These are phyloP conservation scores for Scomber colias DNA, from an alignment of 2,113 vertebrate species.

Conservation along the genomic window DNA sequence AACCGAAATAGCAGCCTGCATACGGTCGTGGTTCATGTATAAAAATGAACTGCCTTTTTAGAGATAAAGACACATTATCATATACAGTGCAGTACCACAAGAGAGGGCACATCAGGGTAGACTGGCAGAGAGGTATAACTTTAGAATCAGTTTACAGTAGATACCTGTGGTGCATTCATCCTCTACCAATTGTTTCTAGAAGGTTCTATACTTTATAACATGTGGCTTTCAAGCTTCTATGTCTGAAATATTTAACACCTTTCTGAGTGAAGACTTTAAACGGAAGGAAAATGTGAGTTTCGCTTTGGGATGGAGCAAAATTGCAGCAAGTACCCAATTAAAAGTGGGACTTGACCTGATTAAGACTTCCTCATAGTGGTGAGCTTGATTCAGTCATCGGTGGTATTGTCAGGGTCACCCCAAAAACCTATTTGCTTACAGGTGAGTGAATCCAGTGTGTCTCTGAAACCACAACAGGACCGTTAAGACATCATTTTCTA, in stretches of 20 bases:
- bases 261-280: too few relatives aligned
- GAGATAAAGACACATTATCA: conserved; percentile 26
- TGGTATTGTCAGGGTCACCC: conserved; percentile 17
- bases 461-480: background rate
- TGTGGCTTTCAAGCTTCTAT: too few relatives aligned
- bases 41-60: conserved; percentile 29
- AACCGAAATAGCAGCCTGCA: conserved; percentile 37
- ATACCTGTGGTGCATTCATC: background rate
- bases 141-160: background rate
- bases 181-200: background rate
- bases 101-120: background rate
- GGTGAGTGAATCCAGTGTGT: background rate
- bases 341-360: conserved; percentile 13
- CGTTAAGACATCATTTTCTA: background rate
- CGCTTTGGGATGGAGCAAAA: background rate
- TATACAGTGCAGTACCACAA: background rate
- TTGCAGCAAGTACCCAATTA: conserved; percentile 1
- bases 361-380: background rate
- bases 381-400: conserved; percentile 3
- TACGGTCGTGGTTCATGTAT: conserved; percentile 8
- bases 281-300: background rate
- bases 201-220: background rate
- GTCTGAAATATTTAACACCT: too few relatives aligned
- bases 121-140: conserved; percentile 15
- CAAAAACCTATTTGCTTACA: background rate